Percentiles rank a stretch among this genome's conserved stretches.
Conservation (phyloP, 1,140 invertebrate genomes). For the Sogatella furcifera region DNA sequence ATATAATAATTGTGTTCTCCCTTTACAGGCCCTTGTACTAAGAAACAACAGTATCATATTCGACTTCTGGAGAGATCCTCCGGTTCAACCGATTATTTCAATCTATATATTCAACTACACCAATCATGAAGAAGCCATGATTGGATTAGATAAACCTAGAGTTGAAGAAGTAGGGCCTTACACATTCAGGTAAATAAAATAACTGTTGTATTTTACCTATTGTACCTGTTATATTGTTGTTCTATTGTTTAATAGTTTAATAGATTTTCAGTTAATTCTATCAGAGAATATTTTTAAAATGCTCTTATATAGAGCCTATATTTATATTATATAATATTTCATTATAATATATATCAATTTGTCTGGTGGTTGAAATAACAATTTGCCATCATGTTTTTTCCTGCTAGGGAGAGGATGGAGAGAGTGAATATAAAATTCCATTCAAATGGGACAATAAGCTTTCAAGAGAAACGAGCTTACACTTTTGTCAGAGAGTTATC, state of each 20-base stretch:
- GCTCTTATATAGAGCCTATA: too few species aligned
- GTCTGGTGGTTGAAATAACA: too few species aligned
- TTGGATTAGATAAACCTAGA: conserved; percentile 47
- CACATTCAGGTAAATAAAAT: conserved; percentile 56
- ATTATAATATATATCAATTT: too few species aligned
- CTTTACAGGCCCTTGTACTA: background rate
- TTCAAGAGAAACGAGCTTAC: conserved; percentile 51
- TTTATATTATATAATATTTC: too few species aligned
- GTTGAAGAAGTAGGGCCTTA: conserved; percentile 75
- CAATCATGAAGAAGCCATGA: conserved; percentile 58
- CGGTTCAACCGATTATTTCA: conserved; percentile 52
- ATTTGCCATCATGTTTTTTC: too few species aligned
- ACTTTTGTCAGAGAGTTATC: conserved; percentile 57
- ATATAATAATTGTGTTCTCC: background rate
- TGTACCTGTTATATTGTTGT: too few species aligned
- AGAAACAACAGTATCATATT: conserved; percentile 28
- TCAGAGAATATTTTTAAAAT: too few species aligned
- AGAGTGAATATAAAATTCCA: conserved; percentile 58
- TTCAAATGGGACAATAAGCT: conserved; percentile 65
- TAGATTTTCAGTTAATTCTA: too few species aligned
- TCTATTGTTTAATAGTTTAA: too few species aligned
- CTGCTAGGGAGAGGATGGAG: conserved; percentile 52
- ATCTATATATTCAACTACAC: conserved; percentile 80
- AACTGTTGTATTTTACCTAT: background rate
- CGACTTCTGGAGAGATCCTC: conserved; percentile 53